Percentiles rank a stretch among this genome's conserved stretches.
Conservation (phyloP, 2,797 vertebrate genomes). For the Ptychadena robeensis region DNA sequence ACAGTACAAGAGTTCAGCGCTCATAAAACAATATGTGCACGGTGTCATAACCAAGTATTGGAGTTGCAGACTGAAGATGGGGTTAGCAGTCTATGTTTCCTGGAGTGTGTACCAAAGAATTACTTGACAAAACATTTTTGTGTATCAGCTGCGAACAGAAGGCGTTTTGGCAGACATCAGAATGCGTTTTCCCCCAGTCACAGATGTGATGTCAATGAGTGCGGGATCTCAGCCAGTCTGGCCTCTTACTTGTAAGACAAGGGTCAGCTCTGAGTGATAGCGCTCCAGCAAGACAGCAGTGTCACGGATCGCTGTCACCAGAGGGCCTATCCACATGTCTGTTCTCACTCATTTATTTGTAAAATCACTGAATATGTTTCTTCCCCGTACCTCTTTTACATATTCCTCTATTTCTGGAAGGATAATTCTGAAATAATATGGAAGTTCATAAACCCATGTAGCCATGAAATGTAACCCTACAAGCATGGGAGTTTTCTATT, state of each 20-base stretch:
- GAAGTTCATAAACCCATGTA: too few species aligned
- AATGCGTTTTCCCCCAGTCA: conserved; percentile 28
- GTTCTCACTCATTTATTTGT: neutral
- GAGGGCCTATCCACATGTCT: conserved; percentile 36
- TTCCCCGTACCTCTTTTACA: neutral
- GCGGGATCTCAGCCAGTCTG: conserved; percentile 31
- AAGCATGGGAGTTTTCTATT: too few species aligned
- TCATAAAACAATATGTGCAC: neutral
- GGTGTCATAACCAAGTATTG: neutral
- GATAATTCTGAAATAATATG: neutral
- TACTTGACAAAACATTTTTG: conserved; percentile 39
- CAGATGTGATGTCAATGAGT: conserved; percentile 42
- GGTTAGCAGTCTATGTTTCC: neutral
- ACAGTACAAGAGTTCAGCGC: neutral
- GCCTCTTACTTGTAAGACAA: conserved; percentile 26
- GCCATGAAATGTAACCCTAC: too few species aligned
- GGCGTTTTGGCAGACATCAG: conserved; percentile 28
- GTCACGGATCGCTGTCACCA: conserved; percentile 20
- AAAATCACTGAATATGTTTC: neutral
- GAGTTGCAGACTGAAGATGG: neutral
- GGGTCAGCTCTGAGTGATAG: conserved; percentile 28
- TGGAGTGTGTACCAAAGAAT: neutral
- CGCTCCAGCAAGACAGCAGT: conserved; percentile 7
- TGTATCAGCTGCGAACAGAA: conserved; percentile 30
- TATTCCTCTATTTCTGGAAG: neutral